Evolutionary conservation across 1,140 invertebrate genomes (phyloP).

Genomic region (Camponotus vicinus): DNA sequence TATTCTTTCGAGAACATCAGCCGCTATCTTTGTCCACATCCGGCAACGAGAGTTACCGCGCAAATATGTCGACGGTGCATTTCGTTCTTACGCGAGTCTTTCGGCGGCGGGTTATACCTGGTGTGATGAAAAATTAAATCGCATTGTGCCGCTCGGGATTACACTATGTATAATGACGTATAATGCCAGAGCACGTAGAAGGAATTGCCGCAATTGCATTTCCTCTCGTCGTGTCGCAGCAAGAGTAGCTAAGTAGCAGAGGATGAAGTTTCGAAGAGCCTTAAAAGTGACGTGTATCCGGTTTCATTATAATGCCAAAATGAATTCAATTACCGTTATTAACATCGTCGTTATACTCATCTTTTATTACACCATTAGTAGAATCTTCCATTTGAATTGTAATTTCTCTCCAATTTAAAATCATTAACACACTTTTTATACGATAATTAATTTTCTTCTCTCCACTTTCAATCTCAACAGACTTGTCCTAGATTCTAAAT

Average conservation of each 20-base stretch:
- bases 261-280: slow-evolving; percentile 30
- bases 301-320: slow-evolving; percentile 29
- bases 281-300: slow-evolving; percentile 19
- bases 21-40: slow-evolving; percentile 26
- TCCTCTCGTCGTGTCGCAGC: not conserved
- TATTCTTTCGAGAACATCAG: slow-evolving; percentile 68
- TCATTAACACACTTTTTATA: not conserved
- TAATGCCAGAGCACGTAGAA: slow-evolving; percentile 42
- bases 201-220: slow-evolving; percentile 54
- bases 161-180: slow-evolving; percentile 35
- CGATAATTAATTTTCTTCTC: not conserved
- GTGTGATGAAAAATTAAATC: slow-evolving; percentile 58
- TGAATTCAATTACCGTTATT: slow-evolving; percentile 14
- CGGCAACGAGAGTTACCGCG: slow-evolving; percentile 8
- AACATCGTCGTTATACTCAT: not conserved
- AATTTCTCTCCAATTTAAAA: not conserved
- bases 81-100: slow-evolving; percentile 14
- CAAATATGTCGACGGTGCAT: not conserved
- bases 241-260: not conserved
- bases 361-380: not conserved
- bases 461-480: not conserved
- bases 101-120: slow-evolving; percentile 3
- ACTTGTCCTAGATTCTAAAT: not conserved
- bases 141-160: slow-evolving; percentile 4
- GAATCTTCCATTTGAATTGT: not conserved